phyloP scores from a whole-genome alignment of 2,797 vertebrate genomes.

The Chelon auratus region DNA sequence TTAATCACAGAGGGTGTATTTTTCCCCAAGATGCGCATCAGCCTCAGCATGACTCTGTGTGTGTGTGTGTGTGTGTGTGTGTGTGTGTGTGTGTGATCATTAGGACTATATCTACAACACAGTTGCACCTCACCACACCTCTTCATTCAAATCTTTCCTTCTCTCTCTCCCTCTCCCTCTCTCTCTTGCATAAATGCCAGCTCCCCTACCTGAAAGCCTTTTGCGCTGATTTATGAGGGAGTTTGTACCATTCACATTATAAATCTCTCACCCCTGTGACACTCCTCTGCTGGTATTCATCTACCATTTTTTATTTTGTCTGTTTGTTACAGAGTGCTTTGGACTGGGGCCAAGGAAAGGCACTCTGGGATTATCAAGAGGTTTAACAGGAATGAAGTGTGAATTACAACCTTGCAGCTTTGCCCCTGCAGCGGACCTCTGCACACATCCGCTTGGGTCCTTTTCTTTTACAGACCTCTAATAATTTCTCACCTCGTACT shows the following conservation, averaged over 20 bases:
- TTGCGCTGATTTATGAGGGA: conserved; percentile 88
- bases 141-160: conserved; percentile 30
- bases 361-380: conserved; percentile 88
- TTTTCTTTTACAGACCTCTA: conserved; percentile 28
- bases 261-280: conserved; percentile 90
- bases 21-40: background rate
- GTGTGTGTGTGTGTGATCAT: conserved; percentile 8
- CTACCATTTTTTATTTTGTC: conserved; percentile 84
- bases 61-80: conserved; percentile 6
- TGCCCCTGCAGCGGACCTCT: conserved; percentile 8
- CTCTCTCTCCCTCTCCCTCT: conserved; percentile 7
- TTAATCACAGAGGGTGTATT: background rate
- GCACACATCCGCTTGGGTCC: conserved; percentile 10
- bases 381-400: conserved; percentile 80
- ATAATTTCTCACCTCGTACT: conserved; percentile 45
- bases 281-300: conserved; percentile 90
- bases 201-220: conserved; percentile 83
- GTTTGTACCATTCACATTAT: conserved; percentile 87
- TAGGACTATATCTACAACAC: conserved; percentile 17
- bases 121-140: conserved; percentile 26
- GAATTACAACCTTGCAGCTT: conserved; percentile 71
- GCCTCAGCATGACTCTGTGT: background rate
- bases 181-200: conserved; percentile 80
- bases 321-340: conserved; percentile 84
- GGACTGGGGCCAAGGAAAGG: conserved; percentile 89